A percentile compares a stretch with the other conserved stretches of the same genome.
These are phyloP conservation scores for Mamestra configurata DNA, from an alignment of 1,140 invertebrate species.

Conservation along the genomic window DNA sequence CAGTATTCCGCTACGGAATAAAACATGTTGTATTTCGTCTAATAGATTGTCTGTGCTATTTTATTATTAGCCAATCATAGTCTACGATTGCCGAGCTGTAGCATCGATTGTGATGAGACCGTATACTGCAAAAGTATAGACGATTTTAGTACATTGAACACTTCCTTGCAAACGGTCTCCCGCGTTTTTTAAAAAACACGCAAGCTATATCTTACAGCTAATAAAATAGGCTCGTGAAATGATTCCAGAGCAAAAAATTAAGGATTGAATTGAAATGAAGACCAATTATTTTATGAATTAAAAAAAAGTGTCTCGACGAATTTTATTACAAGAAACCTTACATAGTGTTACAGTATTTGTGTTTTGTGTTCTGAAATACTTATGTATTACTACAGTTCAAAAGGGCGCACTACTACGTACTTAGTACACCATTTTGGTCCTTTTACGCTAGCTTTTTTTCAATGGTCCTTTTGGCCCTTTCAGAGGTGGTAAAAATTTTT, in stretches of 20 bases:
- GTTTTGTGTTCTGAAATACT: no score
- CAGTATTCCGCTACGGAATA: constrained; percentile 35
- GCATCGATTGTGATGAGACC: constrained; percentile 53
- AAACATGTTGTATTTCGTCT: constrained; percentile 44
- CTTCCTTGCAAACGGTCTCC: not conserved
- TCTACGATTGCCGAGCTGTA: constrained; percentile 24
- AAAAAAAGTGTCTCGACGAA: not conserved
- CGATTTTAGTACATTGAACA: constrained; percentile 19
- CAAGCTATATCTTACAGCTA: not conserved
- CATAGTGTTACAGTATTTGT: no score
- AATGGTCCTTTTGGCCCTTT: no score
- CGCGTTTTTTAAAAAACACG: constrained; percentile 24
- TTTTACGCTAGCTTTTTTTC: not conserved
- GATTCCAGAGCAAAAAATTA: not conserved
- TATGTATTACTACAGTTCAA: no score
- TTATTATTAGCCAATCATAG: constrained; percentile 53
- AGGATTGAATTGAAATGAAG: no score
- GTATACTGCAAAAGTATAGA: constrained; percentile 28
- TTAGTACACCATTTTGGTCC: no score
- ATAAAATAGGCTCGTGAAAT: not conserved
- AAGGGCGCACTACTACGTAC: no score
- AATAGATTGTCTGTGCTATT: constrained; percentile 49
- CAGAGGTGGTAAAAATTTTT: no score
- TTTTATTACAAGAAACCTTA: not conserved
- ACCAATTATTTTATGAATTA: no score